phyloP scores from a whole-genome alignment of 23 tunicate species.

The Ascidia mentula region DNA sequence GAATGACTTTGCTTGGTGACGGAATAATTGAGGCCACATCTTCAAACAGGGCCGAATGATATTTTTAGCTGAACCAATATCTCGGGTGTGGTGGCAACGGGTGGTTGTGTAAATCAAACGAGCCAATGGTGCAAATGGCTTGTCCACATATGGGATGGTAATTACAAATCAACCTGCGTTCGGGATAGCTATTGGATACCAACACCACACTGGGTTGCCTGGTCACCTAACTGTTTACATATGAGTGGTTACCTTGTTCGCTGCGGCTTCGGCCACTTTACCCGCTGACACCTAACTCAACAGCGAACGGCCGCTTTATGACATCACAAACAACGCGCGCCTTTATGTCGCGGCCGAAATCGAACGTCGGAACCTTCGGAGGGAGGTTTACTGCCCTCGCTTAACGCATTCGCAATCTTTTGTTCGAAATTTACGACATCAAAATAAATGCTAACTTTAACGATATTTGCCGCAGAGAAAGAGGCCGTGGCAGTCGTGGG shows the following conservation, averaged over 20 bases:
- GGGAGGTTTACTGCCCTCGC: neutral
- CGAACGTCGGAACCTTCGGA: neutral
- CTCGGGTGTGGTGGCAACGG: conserved; percentile 5
- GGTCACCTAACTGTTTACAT: too few species aligned
- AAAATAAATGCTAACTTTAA: neutral
- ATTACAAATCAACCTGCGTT: neutral
- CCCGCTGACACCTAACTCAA: neutral
- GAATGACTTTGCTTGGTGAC: too few species aligned
- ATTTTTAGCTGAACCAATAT: neutral
- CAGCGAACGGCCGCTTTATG: conserved; percentile 2
- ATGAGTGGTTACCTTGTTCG: too few species aligned
- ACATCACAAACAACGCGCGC: neutral
- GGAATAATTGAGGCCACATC: too few species aligned
- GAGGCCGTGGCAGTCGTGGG: too few species aligned
- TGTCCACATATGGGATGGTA: neutral
- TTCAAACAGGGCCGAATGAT: neutral
- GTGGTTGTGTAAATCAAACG: neutral
- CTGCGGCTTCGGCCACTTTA: neutral
- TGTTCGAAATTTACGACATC: neutral
- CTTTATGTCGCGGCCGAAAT: neutral
- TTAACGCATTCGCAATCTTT: neutral
- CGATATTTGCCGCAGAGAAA: too few species aligned
- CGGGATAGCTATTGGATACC: too few species aligned
- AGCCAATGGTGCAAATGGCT: neutral
- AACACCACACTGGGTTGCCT: too few species aligned